Percentiles rank a stretch among this genome's conserved stretches.
Evolutionary conservation across 64 coral and sea anemone species (phyloP).

Genomic region (Stylophora pistillata): DNA sequence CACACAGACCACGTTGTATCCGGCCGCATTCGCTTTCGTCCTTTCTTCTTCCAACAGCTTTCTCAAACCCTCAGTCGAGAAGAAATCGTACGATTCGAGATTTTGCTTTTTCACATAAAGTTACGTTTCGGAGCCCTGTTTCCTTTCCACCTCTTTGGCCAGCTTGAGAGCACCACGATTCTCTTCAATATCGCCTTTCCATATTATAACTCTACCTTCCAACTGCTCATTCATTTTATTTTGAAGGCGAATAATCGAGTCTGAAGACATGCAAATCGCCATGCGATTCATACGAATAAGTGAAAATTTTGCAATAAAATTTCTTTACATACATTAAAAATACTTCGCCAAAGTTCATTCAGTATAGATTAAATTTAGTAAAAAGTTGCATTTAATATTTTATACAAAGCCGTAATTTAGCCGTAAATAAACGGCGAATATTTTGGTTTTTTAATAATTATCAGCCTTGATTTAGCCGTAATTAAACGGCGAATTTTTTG

Average conservation of each 20-base stretch:
- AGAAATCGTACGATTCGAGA: constrained; percentile 40
- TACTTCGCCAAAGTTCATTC: too few species aligned
- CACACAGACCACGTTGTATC: constrained; percentile 7
- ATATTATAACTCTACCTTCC: neutral
- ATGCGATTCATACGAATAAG: constrained; percentile 21
- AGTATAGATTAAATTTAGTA: too few species aligned
- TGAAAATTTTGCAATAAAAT: too few species aligned
- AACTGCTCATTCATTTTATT: constrained; percentile 32
- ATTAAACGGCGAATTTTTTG: too few species aligned
- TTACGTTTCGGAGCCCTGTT: neutral
- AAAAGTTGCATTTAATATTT: too few species aligned
- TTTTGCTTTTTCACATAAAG: constrained; percentile 27
- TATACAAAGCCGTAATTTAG: too few species aligned
- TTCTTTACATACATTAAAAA: too few species aligned
- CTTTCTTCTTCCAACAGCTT: constrained; percentile 39
- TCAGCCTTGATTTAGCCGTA: too few species aligned
- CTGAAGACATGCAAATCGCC: constrained; percentile 32
- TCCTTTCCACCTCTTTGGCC: neutral
- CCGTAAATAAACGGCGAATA: too few species aligned
- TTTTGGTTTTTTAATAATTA: too few species aligned
- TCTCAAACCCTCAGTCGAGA: constrained; percentile 25
- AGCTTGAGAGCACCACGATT: constrained; percentile 1
- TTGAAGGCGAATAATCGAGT: constrained; percentile 20
- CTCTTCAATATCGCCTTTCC: constrained; percentile 11
- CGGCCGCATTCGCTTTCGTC: neutral